Evolutionary conservation across 2,113 vertebrate genomes (phyloP).

Genomic region (Ctenodactylus gundi): DNA sequence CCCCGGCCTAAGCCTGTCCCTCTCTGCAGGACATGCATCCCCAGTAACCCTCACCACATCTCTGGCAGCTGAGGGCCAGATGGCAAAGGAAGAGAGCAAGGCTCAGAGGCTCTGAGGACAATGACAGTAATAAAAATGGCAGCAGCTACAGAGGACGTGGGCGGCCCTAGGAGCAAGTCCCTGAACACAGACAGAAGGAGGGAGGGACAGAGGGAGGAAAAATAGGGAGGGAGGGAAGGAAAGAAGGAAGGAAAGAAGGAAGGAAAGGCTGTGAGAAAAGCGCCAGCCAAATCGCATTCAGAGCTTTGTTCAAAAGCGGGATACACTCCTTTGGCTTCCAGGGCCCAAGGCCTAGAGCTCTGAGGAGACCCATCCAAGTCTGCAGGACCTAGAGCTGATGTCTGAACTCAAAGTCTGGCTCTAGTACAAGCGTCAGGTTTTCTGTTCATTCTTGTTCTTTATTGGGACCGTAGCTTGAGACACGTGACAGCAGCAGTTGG

Average conservation of each 20-base stretch:
- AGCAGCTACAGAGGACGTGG: background rate
- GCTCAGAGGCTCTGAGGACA: background rate
- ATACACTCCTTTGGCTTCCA: no score
- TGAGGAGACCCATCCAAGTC: background rate
- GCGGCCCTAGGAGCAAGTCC: background rate
- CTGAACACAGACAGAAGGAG: background rate
- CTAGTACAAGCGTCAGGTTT: no score
- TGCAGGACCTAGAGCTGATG: background rate
- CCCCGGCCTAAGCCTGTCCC: no score
- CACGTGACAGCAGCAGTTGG: background rate
- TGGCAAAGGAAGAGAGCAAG: background rate
- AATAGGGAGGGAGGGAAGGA: background rate
- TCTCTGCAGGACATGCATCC: accelerated
- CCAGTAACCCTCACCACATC: background rate
- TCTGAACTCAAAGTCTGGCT: background rate
- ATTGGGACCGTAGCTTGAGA: accelerated
- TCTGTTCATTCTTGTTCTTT: background rate
- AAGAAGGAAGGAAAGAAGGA: background rate
- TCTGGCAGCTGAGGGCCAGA: background rate
- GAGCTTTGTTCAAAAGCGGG: background rate
- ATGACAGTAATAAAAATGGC: background rate
- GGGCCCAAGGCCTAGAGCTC: background rate
- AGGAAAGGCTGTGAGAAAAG: background rate
- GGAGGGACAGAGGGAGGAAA: background rate
- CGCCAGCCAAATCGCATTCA: background rate